Evolutionary conservation across 2,797 vertebrate genomes (phyloP).

Genomic region (Acipenser ruthenus): DNA sequence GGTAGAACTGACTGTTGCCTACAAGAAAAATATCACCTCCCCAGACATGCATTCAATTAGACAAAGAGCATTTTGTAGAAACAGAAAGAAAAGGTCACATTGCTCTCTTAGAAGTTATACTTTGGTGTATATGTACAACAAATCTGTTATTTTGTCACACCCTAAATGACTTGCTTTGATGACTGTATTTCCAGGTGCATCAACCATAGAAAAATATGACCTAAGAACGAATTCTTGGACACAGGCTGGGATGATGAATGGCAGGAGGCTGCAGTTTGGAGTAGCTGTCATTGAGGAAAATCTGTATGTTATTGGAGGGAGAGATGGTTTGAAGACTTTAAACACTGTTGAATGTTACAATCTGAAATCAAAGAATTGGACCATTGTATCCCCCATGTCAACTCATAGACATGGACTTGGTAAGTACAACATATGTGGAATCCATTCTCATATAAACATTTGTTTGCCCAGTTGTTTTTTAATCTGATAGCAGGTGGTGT

Average conservation of each 20-base stretch:
- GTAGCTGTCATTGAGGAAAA: conserved; percentile 68
- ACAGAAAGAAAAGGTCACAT: too few relatives aligned
- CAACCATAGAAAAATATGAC: conserved; percentile 67
- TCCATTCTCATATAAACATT: too few relatives aligned
- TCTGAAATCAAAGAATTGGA: conserved; percentile 63
- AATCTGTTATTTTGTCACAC: too few relatives aligned
- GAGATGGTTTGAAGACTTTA: conserved; percentile 65
- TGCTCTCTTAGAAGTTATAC: too few relatives aligned
- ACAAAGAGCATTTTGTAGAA: too few relatives aligned
- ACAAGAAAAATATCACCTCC: too few relatives aligned
- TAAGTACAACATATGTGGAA: conserved; percentile 36
- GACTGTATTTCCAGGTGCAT: conserved; percentile 49
- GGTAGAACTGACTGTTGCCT: too few relatives aligned
- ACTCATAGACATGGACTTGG: conserved; percentile 66
- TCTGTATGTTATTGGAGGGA: conserved; percentile 65
- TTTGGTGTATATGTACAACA: too few relatives aligned
- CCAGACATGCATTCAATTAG: too few relatives aligned
- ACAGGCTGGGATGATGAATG: conserved; percentile 65
- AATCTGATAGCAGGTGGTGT: too few relatives aligned
- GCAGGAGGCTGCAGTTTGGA: conserved; percentile 61
- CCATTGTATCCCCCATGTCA: conserved; percentile 63
- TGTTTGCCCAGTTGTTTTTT: too few relatives aligned
- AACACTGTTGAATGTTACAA: conserved; percentile 70
- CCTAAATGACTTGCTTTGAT: neutral
- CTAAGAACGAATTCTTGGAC: conserved; percentile 67